phyloP scores from a whole-genome alignment of 64 coral and sea anemone species.

The Pocillopora damicornis region DNA sequence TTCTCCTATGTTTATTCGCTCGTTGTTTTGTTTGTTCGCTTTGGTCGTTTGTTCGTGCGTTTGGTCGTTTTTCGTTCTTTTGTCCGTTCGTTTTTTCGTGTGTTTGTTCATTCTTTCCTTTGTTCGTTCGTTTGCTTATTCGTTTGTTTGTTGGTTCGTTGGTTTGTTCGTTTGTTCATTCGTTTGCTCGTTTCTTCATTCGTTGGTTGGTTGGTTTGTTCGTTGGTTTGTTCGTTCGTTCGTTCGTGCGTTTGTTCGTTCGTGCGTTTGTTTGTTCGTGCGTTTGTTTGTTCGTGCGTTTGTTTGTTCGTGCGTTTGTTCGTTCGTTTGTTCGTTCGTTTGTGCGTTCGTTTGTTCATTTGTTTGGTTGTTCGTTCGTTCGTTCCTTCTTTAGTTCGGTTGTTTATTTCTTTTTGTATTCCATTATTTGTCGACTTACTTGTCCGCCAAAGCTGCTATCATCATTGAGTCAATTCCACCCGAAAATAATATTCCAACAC shows the following conservation, averaged over 20 bases:
- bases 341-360: too few species aligned
- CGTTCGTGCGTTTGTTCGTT: background rate
- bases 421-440: constrained; percentile 25
- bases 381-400: too few species aligned
- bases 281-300: background rate
- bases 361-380: too few species aligned
- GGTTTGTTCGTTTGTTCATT: too few species aligned
- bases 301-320: background rate
- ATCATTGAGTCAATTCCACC: constrained; percentile 97
- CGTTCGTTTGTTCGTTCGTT: background rate
- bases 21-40: too few species aligned
- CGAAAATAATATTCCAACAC: constrained; percentile 87
- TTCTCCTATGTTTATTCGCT: too few species aligned
- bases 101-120: too few species aligned
- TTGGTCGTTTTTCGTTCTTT: too few species aligned
- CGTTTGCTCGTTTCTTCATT: background rate
- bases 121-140: too few species aligned
- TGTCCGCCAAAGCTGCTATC: constrained; percentile 84
- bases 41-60: too few species aligned
- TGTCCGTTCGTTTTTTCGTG: too few species aligned
- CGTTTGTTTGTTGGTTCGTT: too few species aligned
- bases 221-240: background rate
- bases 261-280: background rate
- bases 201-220: background rate
- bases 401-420: background rate